These are phyloP conservation scores for Numenius phaeopus DNA, from an alignment of 2,797 vertebrate genomes.

Conservation along the genomic window DNA sequence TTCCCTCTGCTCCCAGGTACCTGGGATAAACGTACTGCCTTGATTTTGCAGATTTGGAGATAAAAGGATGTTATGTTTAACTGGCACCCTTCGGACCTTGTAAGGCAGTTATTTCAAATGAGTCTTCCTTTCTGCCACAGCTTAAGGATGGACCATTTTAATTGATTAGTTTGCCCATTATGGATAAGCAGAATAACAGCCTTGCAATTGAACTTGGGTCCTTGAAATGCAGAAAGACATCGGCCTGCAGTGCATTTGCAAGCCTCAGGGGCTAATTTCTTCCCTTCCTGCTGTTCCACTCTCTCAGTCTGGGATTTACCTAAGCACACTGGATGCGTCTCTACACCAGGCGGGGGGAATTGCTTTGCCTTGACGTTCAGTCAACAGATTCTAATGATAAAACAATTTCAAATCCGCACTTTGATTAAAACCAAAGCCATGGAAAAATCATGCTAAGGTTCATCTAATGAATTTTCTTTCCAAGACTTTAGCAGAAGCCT, in stretches of 20 bases:
- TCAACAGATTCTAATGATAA: slow-evolving; percentile 65
- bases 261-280: slow-evolving; percentile 64
- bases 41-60: slow-evolving; percentile 22
- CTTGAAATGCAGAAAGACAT: slow-evolving; percentile 8
- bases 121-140: neutral
- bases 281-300: slow-evolving; percentile 52
- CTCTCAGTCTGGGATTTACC: slow-evolving; percentile 64
- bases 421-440: slow-evolving; percentile 72
- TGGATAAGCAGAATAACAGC: slow-evolving; percentile 6
- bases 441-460: slow-evolving; percentile 57
- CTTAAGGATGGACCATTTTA: slow-evolving; percentile 19
- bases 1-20: neutral
- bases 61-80: neutral
- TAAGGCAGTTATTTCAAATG: neutral
- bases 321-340: neutral
- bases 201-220: slow-evolving; percentile 25
- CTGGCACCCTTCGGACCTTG: neutral
- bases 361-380: slow-evolving; percentile 22
- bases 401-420: slow-evolving; percentile 63
- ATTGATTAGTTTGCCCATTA: slow-evolving; percentile 41
- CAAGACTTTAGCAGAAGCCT: neutral
- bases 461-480: slow-evolving; percentile 46
- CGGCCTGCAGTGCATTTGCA: slow-evolving; percentile 11
- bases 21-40: neutral
- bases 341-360: neutral